These are phyloP conservation scores for Micromesistius poutassou DNA, from an alignment of 2,797 vertebrate genomes.

Conservation along the genomic window DNA sequence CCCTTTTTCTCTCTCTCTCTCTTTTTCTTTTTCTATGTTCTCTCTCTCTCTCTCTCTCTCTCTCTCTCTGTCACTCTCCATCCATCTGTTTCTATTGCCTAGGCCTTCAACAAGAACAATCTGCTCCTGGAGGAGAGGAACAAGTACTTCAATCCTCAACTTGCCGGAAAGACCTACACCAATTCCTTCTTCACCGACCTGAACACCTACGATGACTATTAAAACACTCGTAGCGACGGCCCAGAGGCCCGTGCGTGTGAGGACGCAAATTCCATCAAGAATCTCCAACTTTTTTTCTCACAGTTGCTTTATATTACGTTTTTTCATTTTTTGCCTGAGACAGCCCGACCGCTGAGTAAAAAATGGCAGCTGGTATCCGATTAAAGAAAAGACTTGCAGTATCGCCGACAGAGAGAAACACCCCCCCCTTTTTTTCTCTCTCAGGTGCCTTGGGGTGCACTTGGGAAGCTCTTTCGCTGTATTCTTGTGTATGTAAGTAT, in stretches of 20 bases:
- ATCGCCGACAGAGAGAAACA: conserved; percentile 60
- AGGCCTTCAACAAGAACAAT: conserved; percentile 99
- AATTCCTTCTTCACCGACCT: conserved; percentile 97
- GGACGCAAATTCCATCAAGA: conserved; percentile 34
- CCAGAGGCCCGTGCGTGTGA: conserved; percentile 2
- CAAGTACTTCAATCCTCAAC: conserved; percentile 97
- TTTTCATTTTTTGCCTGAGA: conserved; percentile 61
- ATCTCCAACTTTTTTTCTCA: conserved; percentile 55
- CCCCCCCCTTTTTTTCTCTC: conserved; percentile 56
- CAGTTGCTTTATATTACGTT: conserved; percentile 72
- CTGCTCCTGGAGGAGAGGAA: conserved; percentile 97
- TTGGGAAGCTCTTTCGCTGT: conserved; percentile 37
- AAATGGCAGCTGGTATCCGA: conserved; percentile 60
- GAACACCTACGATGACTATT: conserved; percentile 98
- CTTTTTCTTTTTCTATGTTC: conserved; percentile 1
- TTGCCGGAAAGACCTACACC: conserved; percentile 93
- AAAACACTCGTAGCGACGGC: conserved; percentile 40
- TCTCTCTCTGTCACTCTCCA: conserved; percentile 10
- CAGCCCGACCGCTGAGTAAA: conserved; percentile 51
- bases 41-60: background rate
- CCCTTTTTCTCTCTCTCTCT: conserved; percentile 24
- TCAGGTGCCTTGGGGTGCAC: conserved; percentile 70
- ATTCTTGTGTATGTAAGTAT: background rate
- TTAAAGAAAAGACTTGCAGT: conserved; percentile 46
- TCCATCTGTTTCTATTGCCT: conserved; percentile 36